These are phyloP conservation scores for Chymomyza costata DNA, from an alignment of 1,140 invertebrate genomes.

Conservation along the genomic window DNA sequence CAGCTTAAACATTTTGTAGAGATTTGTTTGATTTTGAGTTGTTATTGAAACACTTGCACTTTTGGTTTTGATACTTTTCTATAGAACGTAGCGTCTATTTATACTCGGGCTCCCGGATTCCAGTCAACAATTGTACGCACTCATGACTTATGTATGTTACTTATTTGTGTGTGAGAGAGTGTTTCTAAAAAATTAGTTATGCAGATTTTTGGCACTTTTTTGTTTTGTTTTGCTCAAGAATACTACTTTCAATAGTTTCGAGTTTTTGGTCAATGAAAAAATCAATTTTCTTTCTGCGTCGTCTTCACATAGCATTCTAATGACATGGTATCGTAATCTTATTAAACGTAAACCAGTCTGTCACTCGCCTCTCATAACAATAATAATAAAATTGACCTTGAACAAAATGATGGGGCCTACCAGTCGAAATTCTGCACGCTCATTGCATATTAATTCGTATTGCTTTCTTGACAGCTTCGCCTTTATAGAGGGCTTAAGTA, in stretches of 20 bases:
- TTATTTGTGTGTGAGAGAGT: conserved; percentile 2
- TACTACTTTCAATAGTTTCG: neutral
- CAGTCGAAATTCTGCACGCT: conserved; percentile 39
- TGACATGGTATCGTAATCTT: conserved; percentile 47
- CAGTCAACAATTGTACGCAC: conserved; percentile 11
- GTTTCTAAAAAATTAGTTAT: conserved; percentile 2
- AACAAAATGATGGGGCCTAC: conserved; percentile 37
- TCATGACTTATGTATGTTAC: conserved; percentile 62
- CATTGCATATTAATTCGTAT: conserved; percentile 57
- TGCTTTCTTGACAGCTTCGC: too few species aligned
- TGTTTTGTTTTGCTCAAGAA: conserved; percentile 32
- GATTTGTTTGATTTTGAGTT: conserved; percentile 25
- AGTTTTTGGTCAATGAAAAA: conserved; percentile 38
- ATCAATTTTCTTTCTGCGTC: conserved; percentile 37
- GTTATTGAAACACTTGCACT: conserved; percentile 46
- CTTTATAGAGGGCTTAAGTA: conserved; percentile 13
- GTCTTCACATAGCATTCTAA: too few species aligned
- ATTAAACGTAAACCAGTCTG: conserved; percentile 41
- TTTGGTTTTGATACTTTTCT: conserved; percentile 51
- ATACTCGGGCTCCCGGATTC: conserved; percentile 31
- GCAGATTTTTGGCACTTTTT: conserved; percentile 41
- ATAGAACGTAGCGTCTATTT: conserved; percentile 31
- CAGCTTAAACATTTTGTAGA: conserved; percentile 71
- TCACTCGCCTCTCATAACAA: neutral
- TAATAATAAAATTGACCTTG: conserved; percentile 39